Evolutionary conservation across 2,113 vertebrate species (phyloP), one percentile per base, ranked within the genome.

Genomic region (Zingel zingel): DNA sequence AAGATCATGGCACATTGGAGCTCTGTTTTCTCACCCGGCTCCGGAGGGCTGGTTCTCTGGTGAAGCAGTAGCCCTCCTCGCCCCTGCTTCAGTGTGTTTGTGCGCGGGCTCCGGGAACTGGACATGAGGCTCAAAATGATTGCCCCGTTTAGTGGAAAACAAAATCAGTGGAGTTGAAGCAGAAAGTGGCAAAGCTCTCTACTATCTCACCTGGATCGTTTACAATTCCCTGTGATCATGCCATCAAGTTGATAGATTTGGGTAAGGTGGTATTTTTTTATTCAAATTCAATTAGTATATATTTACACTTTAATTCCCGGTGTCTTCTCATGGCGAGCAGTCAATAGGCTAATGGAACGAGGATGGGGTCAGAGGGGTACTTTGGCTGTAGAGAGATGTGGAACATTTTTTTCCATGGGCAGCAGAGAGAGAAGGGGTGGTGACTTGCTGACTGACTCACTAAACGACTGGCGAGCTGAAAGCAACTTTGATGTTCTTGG

Each of bases 201-300:
- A 56, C 62, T 65, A 1, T 70, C 73, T 79, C 72, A 72, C 78
- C 83, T 83, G 93, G 91, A 93, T 89, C 74, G 64, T 70, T 85
- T 71, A 81, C 74, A 88, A 61, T 76, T 71, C 48, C 72, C 58
- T 30, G 76, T 70, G 79, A 93, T 77, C 79, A 94, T 93, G 92
- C 15, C 83, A 61, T 85, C 90, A 74, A 81, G 82, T 85, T 82
- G 86, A 84, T 93, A 92, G 82, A 93, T 91, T 78, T 83, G 59
- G 92, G 95, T 96, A 94, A 95, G 94, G 15, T 76, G 25, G 53
- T 77, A 62, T 43, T 70, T 70, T 47, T 54, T 81, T 50, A 43
- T 79, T 75, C 61, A 23, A 19, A 80, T 88, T 82, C n/a, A 73
- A 67, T 83, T 64, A 65, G 16, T 75, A 36, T 72, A 58, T 14